Evolutionary conservation across 35 echinoderm and acorn worm species (phyloP), one percentile per base, ranked within the genome.

Genomic region (Strongylocentrotus purpuratus): DNA sequence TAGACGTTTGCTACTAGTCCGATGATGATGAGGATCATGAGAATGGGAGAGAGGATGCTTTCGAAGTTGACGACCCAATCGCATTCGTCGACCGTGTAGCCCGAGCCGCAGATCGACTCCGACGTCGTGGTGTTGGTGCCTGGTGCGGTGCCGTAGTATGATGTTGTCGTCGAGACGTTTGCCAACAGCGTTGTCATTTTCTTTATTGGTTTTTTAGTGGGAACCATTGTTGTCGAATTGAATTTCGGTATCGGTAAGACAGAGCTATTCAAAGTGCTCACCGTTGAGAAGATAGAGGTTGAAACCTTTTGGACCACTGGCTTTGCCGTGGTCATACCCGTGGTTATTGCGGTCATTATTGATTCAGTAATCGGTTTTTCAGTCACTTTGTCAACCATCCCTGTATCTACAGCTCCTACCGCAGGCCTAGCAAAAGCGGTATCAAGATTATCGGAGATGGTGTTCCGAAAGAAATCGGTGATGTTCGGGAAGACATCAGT

Each of bases 11-110:
- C 91, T 2, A 93, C 48, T 1, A 93, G 15, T n/a, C 91, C 91
- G 91, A 93, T 58, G 18, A 93, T 58, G 91, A 58, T 47, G 48
- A 93, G 48, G 10, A 58, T 58, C 33, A 93, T 47, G 91, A 93
- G 91, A 31, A 93, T 93, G 15, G 91, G 91, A 93, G 48, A 47
- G 2, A 93, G 48, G 20, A 47, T 46, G 47, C 33, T 31, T 47
- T 93, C 91, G 91, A 93, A 93, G 33, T 93, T 93, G 46, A 58
- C 31, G n/a, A 93, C 10, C n/a, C 32, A 58, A 4, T 47, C 48
- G 48, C 91, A 93, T 33, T 93, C 91, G 14, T 33, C n/a, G 48
- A 31, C 48, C 25, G 91, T 46, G 22, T 46, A 31, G n/a, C n/a
- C 48, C 10, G 45, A 33, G 17, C 91, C 91, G 46, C 91, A 93